A percentile compares a stretch with the other conserved stretches of the same genome.
Evolutionary conservation across 2,797 vertebrate genomes (phyloP).

Genomic region (Sebastes oblongus): DNA sequence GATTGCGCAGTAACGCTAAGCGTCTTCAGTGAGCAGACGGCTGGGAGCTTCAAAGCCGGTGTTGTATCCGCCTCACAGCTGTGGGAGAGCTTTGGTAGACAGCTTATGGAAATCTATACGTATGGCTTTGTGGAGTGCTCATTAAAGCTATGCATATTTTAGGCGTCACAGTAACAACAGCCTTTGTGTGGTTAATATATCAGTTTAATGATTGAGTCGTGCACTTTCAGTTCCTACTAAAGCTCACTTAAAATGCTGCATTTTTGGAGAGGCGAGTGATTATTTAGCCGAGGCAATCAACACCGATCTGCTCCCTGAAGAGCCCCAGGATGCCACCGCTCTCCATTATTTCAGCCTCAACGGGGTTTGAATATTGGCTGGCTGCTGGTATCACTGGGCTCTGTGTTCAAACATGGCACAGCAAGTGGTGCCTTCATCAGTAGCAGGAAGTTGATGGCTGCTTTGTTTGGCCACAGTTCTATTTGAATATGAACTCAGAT

Average conservation of each 20-base stretch:
- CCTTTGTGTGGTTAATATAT: constrained; percentile 8
- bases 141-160: constrained; percentile 28
- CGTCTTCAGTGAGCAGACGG: constrained; percentile 13
- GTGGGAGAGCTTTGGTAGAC: neutral
- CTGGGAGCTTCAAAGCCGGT: constrained; percentile 33
- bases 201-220: neutral
- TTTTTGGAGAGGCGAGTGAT: constrained; percentile 18
- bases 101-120: constrained; percentile 24
- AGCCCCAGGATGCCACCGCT: constrained; percentile 1
- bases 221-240: neutral
- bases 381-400: constrained; percentile 1
- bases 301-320: neutral
- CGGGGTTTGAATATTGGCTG: constrained; percentile 25
- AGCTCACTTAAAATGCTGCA: constrained; percentile 6
- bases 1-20: constrained; percentile 1
- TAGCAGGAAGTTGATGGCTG: constrained; percentile 26
- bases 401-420: constrained; percentile 24
- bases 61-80: constrained; percentile 28
- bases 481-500: constrained; percentile 28
- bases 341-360: constrained; percentile 12
- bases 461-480: constrained; percentile 20
- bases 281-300: constrained; percentile 16
- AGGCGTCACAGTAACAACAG: neutral
- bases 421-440: constrained; percentile 10
- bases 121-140: constrained; percentile 12